Percentiles rank a stretch among this genome's conserved stretches.
phyloP scores from a whole-genome alignment of 2,113 vertebrate species.

The Morone saxatilis region DNA sequence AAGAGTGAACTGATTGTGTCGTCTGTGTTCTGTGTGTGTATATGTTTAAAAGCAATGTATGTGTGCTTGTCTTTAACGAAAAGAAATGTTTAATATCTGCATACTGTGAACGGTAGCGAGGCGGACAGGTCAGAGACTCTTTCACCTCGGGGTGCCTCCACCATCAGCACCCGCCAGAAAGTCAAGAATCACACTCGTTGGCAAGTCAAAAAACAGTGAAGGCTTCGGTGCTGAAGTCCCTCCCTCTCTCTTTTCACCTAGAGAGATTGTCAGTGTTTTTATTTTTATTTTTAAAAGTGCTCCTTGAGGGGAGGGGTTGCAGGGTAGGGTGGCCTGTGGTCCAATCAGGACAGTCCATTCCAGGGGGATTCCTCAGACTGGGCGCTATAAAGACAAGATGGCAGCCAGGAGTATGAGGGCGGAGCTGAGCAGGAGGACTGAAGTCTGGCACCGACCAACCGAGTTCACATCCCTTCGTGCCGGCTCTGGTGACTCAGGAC shows the following conservation, averaged over 20 bases:
- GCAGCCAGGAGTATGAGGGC: conserved; percentile 91
- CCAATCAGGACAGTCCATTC: conserved; percentile 72
- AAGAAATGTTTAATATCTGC: conserved; percentile 46
- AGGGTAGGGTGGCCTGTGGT: conserved; percentile 59
- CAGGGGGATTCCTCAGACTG: conserved; percentile 63
- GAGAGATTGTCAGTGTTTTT: conserved; percentile 78
- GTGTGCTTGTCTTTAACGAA: conserved; percentile 50
- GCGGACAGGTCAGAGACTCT: conserved; percentile 35
- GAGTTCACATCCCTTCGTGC: conserved; percentile 90
- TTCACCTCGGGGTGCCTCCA: conserved; percentile 15
- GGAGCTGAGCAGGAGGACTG: conserved; percentile 87
- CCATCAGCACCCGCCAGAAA: conserved; percentile 79
- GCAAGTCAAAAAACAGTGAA: conserved; percentile 82
- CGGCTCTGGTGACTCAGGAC: conserved; percentile 96
- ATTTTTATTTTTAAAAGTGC: conserved; percentile 77
- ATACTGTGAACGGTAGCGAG: conserved; percentile 47
- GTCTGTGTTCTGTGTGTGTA: conserved; percentile 35
- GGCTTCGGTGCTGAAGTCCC: conserved; percentile 80
- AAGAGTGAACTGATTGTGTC: conserved; percentile 49
- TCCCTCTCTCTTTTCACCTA: conserved; percentile 71
- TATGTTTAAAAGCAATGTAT: conserved; percentile 53
- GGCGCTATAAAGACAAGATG: conserved; percentile 95
- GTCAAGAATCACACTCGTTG: conserved; percentile 86
- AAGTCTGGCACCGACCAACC: conserved; percentile 85
- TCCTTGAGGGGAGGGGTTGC: conserved; percentile 79